Conservation (phyloP, 2,797 vertebrate genomes). For the Phataginus tricuspis region DNA sequence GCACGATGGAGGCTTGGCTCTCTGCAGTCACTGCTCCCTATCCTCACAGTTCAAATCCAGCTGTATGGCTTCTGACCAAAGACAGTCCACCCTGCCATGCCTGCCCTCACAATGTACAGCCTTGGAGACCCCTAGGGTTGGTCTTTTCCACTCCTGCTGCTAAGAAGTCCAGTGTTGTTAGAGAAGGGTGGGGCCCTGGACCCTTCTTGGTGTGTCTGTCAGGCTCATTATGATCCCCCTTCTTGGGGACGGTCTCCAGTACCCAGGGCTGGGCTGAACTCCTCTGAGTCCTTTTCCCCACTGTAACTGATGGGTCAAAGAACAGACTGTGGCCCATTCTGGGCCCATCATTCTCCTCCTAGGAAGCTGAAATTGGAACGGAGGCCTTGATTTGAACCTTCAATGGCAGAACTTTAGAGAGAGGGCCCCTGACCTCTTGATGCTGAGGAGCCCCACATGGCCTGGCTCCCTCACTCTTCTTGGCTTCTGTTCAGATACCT, state of each 20-base stretch:
- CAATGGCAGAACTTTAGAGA: not conserved
- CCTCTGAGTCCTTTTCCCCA: not conserved
- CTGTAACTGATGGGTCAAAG: not conserved
- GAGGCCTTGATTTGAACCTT: not conserved
- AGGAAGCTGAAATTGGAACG: not conserved
- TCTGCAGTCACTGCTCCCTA: not conserved
- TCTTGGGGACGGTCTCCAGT: not conserved
- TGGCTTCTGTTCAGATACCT: not conserved
- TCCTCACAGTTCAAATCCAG: not conserved
- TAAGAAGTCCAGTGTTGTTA: not conserved
- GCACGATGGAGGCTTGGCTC: not conserved
- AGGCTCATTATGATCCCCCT: not conserved
- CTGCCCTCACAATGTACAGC: not conserved
- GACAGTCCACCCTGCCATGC: no score
- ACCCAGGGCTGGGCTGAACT: not conserved
- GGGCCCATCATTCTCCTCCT: not conserved
- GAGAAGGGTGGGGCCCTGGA: not conserved
- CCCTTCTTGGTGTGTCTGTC: not conserved
- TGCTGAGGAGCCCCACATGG: not conserved
- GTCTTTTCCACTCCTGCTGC: not conserved
- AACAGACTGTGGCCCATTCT: not conserved
- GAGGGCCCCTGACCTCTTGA: not conserved
- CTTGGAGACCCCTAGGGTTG: not conserved
- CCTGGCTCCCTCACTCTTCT: not conserved
- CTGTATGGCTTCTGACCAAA: not conserved